Base-by-base conservation (phyloP, 2,797 vertebrate species). In the Merluccius polli region DNA sequence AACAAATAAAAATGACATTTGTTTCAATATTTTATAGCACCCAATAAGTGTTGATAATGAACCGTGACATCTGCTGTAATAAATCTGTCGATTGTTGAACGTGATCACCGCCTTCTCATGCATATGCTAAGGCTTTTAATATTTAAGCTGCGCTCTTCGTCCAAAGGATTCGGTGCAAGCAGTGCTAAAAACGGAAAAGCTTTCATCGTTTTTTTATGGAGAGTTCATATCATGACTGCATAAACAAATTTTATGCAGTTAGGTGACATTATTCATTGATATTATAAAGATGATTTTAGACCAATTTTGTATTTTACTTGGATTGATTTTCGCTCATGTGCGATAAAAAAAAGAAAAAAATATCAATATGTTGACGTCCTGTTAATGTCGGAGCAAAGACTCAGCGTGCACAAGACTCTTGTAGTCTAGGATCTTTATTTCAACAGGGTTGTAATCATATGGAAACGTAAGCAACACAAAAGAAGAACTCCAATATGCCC, bases 371-470 rank as follows among this genome's bases (percentile, higher is more conserved):
- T 63, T 1, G 1, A 0, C 52, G n/a, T n/a, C 8, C 76, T 69
- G 48, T 21, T 38, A 33, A 24, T 76, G 12, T 63, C n/a, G 84
- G 71, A 41, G 74, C 63, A 80, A 71, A 80, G n/a, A 33, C 76
- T n/a, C 7, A 18, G 16, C 1, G 16, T 24, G 59, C 24, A 73
- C 48, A 79, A 75, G 70, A 41, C 8, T 4, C 70, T 36, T 75
- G 75, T 76, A 70, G 73, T 76, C 84, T 75, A 52, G 38, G 73
- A 44, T 86, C 71, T 92, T 91, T 91, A 91, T 91, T 92, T 84
- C 79, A 73, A 87, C 81, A 86, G 83, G 83, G 84, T 81, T 78
- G 74, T 86, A 87, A 82, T 88, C 77, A 83, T 84, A 69, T 70
- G 83, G 75, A 67, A 78, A 48, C 81, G 76, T 82, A 84, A 85